Evolutionary conservation across 2,797 vertebrate species (phyloP), one percentile per base, ranked within the genome.

Genomic region (Falco naumanni): DNA sequence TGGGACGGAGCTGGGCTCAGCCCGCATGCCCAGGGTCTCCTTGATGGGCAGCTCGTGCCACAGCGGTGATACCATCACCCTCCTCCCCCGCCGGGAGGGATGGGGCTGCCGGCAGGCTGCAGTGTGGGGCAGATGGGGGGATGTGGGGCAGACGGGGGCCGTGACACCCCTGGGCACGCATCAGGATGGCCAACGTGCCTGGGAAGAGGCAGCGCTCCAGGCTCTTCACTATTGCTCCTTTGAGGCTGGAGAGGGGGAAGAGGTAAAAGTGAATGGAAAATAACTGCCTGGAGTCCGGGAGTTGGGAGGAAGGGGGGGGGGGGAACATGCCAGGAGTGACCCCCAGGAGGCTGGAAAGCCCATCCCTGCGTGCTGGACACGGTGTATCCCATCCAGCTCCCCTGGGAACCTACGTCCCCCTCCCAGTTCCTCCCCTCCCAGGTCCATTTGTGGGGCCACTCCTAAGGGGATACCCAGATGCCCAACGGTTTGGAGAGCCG

Each of bases 331-430:
- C 47, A 65, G 31, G 10, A 63, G 29, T 0, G 1, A 83, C 18
- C 21, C 51, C 29, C 1, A 2, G 26, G 50, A 41, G n/a, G 37
- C 56, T 87, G 70, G 54, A 45, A 56, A 85, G 41, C 20, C 37
- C 43, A 39, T 1, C 20, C 26, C 41, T 20, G 34, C 12, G 2
- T 8, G 48, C 37, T 26, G 59, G n/a, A 54, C 19, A 5, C 0
- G 3, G 1, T 7, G 22, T 6, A 12, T 53, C 51, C 65, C 1
- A 0, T 11, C 24, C 68, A 59, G 16, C 50, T 64, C 61, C 84
- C 64, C 12, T 0, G 13, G 47, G n/a, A 77, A 41, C 20, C 5
- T 4, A 4, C 2, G 0, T 2, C 43, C 34, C 29, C 29, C 28
- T 56, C 45, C 54, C 54, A 43, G 4, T 3, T 54, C 54, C 34